These are phyloP conservation scores for Macrosoma leucophasiata DNA, from an alignment of 2,888 invertebrate species.

Conservation along the genomic window DNA sequence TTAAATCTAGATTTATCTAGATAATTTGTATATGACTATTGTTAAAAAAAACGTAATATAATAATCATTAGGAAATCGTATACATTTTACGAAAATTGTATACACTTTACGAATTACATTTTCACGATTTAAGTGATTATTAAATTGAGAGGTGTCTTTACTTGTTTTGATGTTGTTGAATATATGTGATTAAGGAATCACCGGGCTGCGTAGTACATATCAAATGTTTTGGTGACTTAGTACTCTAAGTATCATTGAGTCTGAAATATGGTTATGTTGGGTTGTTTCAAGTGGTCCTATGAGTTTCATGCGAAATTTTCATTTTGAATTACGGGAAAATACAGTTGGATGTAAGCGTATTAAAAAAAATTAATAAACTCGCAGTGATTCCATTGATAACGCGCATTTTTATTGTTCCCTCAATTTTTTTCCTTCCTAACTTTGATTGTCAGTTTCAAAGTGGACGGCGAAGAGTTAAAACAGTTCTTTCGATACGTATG, in stretches of 20 bases:
- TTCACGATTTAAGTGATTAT: constrained; percentile 36
- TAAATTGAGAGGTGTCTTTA: constrained; percentile 49
- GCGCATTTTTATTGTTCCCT: constrained; percentile 49
- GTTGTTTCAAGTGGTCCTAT: constrained; percentile 44
- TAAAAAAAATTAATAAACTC: constrained; percentile 70
- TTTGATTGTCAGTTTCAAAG: too few relatives aligned
- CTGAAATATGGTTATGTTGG: constrained; percentile 46
- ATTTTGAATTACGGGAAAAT: constrained; percentile 54
- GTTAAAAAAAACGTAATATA: too few relatives aligned
- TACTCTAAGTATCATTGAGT: constrained; percentile 73
- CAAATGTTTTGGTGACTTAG: constrained; percentile 62
- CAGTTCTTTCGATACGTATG: too few relatives aligned
- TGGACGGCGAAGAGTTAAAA: too few relatives aligned
- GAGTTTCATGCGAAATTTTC: constrained; percentile 46
- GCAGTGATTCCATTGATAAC: constrained; percentile 72
- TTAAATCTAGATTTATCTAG: too few relatives aligned
- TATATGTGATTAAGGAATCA: constrained; percentile 71
- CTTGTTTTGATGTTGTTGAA: constrained; percentile 75
- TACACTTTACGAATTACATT: constrained; percentile 4
- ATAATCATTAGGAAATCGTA: constrained; percentile 19
- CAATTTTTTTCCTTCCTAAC: too few relatives aligned
- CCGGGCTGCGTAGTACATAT: constrained; percentile 63
- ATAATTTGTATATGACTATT: too few relatives aligned
- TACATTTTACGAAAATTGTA: too few relatives aligned
- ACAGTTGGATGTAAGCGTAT: constrained; percentile 71